Conservation (phyloP, 2,888 invertebrate species). For the Aphrophora alni region DNA sequence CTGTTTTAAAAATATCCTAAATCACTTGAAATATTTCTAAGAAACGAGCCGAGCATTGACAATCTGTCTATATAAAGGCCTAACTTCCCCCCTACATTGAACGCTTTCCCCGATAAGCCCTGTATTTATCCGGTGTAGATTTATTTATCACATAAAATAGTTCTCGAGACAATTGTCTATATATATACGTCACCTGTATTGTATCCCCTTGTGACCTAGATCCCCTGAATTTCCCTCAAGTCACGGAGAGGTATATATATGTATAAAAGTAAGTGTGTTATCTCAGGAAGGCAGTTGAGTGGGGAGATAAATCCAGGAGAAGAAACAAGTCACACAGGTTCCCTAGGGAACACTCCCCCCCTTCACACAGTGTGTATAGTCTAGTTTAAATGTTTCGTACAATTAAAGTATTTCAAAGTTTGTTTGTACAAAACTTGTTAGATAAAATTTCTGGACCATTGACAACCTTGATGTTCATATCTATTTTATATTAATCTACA, state of each 20-base stretch:
- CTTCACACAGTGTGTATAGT: no score
- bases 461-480: no score
- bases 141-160: background rate
- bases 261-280: background rate
- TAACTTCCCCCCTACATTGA: no score
- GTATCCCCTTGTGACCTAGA: background rate
- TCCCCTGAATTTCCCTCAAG: background rate
- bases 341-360: background rate
- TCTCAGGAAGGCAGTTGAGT: background rate
- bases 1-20: no score
- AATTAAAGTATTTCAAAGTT: no score
- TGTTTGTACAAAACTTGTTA: no score
- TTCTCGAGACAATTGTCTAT: background rate
- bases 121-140: background rate
- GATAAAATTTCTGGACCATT: no score
- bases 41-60: no score
- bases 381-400: no score
- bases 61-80: background rate
- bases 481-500: no score
- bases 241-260: background rate
- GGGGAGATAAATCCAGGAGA: background rate
- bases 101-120: background rate
- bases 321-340: background rate
- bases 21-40: no score
- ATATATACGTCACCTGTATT: background rate